Conservation (phyloP, 2,113 vertebrate species). For the Sinocyclocheilus grahami region DNA sequence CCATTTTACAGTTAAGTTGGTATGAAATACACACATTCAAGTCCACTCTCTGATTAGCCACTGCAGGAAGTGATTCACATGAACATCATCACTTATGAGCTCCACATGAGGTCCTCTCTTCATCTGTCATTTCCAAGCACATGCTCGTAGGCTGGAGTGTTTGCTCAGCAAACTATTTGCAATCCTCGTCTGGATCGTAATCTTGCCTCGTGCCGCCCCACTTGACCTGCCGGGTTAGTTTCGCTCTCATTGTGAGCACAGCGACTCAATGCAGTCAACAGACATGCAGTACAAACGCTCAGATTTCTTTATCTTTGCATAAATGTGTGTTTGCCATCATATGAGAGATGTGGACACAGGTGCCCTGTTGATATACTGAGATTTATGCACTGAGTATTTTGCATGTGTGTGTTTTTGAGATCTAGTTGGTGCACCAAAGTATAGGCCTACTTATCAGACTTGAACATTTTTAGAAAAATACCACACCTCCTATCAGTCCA, state of each 20-base stretch:
- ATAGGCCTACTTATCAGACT: no score
- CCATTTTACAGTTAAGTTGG: neutral
- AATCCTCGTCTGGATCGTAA: neutral
- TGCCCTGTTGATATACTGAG: conserved; percentile 19
- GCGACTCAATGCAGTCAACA: neutral
- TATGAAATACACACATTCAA: neutral
- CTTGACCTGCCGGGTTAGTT: conserved; percentile 13
- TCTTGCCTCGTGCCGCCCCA: conserved; percentile 11
- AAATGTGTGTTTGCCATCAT: neutral
- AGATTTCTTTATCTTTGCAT: conserved; percentile 34
- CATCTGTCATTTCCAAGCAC: conserved; percentile 18
- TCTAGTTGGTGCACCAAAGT: neutral
- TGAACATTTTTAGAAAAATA: neutral
- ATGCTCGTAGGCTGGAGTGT: conserved; percentile 11
- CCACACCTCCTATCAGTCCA: neutral
- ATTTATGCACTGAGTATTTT: neutral
- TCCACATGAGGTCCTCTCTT: neutral
- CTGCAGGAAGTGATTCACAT: conserved; percentile 19
- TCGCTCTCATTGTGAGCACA: neutral
- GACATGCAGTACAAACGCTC: neutral
- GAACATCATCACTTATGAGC: conserved; percentile 7
- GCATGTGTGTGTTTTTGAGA: neutral
- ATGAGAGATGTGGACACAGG: conserved; percentile 26
- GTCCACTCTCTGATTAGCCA: conserved; percentile 2
- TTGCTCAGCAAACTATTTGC: conserved; percentile 41